Base-by-base conservation (phyloP, 2,888 invertebrate species). In the Horisme vitalbata region DNA sequence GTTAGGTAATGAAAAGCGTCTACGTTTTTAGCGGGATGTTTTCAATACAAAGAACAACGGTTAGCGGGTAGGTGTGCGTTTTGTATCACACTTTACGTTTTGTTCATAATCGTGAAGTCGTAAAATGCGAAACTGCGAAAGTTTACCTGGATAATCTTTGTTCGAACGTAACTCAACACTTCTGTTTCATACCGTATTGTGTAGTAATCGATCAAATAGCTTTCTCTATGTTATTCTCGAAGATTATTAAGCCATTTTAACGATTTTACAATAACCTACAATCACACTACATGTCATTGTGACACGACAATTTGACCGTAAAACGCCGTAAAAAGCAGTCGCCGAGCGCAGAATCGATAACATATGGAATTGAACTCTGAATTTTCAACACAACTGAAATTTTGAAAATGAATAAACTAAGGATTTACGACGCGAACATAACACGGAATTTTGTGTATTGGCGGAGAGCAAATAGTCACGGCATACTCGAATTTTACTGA, bases 281-380 rank as follows among this genome's bases (percentile, higher is more conserved):
- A 75, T 70, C 75, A 79, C 75, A 79, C 68, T 68, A 77, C 68
- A 81, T 79, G 85, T 85, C 85, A 87, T 65, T 61, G 61, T 86
- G 86, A 82, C 85, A 83, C 79, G 82, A 72, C 69, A 80, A 68
- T 65, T 4, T 66, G 68, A 71, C 68, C 75, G 77, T 77, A 76
- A 67, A 54, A 72, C n/a, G n/a, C n/a, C n/a, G n/a, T n/a, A n/a
- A n/a, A n/a, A n/a, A n/a, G n/a, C n/a, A n/a, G n/a, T n/a, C n/a
- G n/a, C 1, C 18, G 18, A 18, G 18, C 1, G 65, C 67, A 59
- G 65, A 68, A 74, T 73, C 65, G 65, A 66, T 72, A 65, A 56
- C 54, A 57, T 60, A 57, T 38, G 20, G 24, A 34, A 30, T 36
- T 10, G 56, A 35, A 55, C 50, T 31, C 32, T 9, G 34, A 45